A percentile compares a stretch with the other conserved stretches of the same genome.
Conservation (phyloP, 2,113 vertebrate genomes). For the Oenanthe oenanthe region DNA sequence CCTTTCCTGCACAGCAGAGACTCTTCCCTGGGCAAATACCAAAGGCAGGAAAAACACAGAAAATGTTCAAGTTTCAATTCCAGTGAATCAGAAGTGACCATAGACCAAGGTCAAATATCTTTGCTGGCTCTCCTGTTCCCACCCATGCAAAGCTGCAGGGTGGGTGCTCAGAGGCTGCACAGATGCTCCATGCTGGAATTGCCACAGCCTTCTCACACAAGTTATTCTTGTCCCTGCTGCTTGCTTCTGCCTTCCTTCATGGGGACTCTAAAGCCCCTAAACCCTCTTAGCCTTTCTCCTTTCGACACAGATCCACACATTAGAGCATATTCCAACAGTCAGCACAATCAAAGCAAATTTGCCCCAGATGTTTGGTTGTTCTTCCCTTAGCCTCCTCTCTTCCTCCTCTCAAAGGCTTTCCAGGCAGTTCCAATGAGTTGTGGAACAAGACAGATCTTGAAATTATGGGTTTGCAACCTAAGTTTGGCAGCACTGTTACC, state of each 20-base stretch:
- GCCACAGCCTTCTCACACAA: background rate
- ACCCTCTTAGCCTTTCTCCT: background rate
- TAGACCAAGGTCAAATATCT: background rate
- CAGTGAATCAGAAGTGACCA: background rate
- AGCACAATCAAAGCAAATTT: background rate
- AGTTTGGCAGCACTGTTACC: background rate
- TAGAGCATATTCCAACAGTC: background rate
- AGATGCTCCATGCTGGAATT: background rate
- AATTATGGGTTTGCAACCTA: background rate
- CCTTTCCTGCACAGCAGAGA: background rate
- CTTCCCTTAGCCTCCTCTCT: background rate
- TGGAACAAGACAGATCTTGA: background rate
- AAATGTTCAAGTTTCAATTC: background rate
- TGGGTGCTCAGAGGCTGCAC: background rate
- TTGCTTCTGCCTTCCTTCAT: background rate
- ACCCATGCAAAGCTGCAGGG: background rate
- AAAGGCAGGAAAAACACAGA: background rate
- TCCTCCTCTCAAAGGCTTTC: background rate
- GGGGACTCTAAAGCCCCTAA: background rate
- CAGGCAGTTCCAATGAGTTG: background rate
- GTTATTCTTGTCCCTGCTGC: background rate
- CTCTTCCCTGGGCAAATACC: background rate
- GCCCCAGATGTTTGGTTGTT: background rate
- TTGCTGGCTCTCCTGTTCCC: background rate
- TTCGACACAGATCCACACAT: rapidly evolving